Evolutionary conservation across 2,888 invertebrate genomes (phyloP).

Genomic region (Trimorus sp.): DNA sequence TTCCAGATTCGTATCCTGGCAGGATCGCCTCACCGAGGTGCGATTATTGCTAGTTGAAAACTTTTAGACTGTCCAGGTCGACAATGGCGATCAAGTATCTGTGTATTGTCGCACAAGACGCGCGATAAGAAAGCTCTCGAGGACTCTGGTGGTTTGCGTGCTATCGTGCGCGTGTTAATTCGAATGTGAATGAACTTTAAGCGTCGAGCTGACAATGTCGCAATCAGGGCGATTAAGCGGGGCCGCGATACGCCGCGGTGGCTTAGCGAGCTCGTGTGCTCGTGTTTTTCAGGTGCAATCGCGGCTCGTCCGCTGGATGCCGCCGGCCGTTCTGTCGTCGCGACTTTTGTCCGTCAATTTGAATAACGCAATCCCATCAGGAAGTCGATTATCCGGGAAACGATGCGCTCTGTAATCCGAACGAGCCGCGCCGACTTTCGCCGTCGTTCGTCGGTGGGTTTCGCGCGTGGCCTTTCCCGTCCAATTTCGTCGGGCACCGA

Average conservation of each 20-base stretch:
- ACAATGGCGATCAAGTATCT: too few relatives aligned
- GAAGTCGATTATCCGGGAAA: constrained; percentile 58
- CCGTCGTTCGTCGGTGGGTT: background rate
- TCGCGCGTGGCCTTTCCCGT: background rate
- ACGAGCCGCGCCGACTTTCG: constrained; percentile 41
- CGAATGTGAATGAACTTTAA: constrained; percentile 56
- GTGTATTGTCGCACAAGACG: too few relatives aligned
- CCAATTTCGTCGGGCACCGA: too few relatives aligned
- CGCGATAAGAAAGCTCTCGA: too few relatives aligned
- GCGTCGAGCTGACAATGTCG: constrained; percentile 49
- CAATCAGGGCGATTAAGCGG: constrained; percentile 59
- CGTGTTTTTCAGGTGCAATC: constrained; percentile 55
- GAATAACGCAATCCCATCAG: constrained; percentile 59
- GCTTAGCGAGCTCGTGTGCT: constrained; percentile 42
- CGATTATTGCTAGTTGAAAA: too few relatives aligned
- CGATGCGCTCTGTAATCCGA: constrained; percentile 42
- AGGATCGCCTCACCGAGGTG: too few relatives aligned
- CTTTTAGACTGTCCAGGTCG: too few relatives aligned
- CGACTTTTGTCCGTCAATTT: constrained; percentile 58
- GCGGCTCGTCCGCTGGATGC: constrained; percentile 15
- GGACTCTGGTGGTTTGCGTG: constrained; percentile 13
- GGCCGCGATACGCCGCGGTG: constrained; percentile 54
- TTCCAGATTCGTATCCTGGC: too few relatives aligned
- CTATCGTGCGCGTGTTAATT: constrained; percentile 37
- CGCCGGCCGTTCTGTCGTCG: constrained; percentile 34